Base-by-base conservation (phyloP, 1,140 invertebrate species). In the Zaprionus lachaisei region DNA sequence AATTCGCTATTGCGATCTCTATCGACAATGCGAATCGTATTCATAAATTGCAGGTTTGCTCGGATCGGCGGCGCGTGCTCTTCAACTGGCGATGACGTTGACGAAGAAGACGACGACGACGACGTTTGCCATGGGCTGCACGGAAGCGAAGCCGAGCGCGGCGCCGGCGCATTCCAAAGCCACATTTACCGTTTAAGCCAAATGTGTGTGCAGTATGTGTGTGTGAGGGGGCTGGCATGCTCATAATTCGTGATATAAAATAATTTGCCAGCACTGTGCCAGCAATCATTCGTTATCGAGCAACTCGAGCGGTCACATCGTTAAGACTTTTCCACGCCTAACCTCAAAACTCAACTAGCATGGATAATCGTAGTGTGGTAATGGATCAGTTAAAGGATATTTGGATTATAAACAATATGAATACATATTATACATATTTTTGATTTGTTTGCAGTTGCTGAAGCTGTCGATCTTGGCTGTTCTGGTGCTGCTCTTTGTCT, bases 291-390 rank as follows among this genome's bases (percentile, higher is more conserved):
- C 54, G 61, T 68, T 69, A 73, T 67, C 56, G 37, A 80, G 71
- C 79, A 44, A 75, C 57, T 57, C 47, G 31, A 82, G 76, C 66
- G 68, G 67, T 44, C 70, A 66, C 79, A 82, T 82, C 85, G 85
- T 79, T 56, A 47, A 58, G 11, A 28, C 26, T 38, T 28, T 51
- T 65, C 58, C 58, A 63, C 78, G 41, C 68, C 54, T 65, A 64
- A 28, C 38, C 22, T 47, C 20, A 65, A 61, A 66, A 54, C 24
- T 57, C 22, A 89, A 81, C 56, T 38, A 67, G 60, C 15, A 90
- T 90, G 85, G 85, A 90, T 78, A 90, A 78, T 74, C 86, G 85
- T 41, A 72, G 77, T 75, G 78, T 64, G 85, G 85, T 90, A 69
- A 85, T 38, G 77, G 49, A 65, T 44, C 41, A 72, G 17, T 26